phyloP scores from a whole-genome alignment of 2,888 invertebrate species.

The Ashinkailepas kermadecensis region DNA sequence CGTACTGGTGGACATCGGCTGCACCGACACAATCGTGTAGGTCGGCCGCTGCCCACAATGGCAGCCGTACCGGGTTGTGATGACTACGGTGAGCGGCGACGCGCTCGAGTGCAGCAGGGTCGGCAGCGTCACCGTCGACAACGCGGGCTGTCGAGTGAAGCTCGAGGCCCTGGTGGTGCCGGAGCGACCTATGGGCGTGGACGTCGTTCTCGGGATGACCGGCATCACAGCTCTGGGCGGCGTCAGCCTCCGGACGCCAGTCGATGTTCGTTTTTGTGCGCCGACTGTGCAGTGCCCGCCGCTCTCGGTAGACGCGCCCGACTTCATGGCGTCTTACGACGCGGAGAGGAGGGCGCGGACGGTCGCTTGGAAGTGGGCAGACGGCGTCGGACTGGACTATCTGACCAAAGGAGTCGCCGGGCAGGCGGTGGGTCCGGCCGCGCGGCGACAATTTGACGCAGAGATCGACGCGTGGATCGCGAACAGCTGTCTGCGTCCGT shows the following conservation, averaged over 20 bases:
- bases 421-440: no score
- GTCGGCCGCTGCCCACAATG: neutral
- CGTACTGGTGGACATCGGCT: neutral
- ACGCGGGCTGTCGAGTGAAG: neutral
- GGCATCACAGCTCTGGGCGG: neutral
- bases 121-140: neutral
- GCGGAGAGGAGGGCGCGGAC: no score
- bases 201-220: neutral
- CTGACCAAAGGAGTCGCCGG: no score
- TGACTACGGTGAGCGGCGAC: neutral
- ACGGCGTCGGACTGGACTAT: no score
- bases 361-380: no score
- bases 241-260: neutral
- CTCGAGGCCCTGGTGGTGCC: neutral
- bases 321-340: no score
- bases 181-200: neutral
- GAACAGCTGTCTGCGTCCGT: no score
- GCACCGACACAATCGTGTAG: neutral
- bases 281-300: no score
- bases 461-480: no score
- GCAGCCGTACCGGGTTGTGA: neutral
- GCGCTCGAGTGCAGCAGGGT: neutral
- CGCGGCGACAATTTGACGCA: no score
- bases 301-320: no score
- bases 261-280: neutral